Percentiles rank a stretch among this genome's conserved stretches.
These are phyloP conservation scores for Harpegnathos saltator DNA, from an alignment of 1,140 invertebrate genomes.

Conservation along the genomic window DNA sequence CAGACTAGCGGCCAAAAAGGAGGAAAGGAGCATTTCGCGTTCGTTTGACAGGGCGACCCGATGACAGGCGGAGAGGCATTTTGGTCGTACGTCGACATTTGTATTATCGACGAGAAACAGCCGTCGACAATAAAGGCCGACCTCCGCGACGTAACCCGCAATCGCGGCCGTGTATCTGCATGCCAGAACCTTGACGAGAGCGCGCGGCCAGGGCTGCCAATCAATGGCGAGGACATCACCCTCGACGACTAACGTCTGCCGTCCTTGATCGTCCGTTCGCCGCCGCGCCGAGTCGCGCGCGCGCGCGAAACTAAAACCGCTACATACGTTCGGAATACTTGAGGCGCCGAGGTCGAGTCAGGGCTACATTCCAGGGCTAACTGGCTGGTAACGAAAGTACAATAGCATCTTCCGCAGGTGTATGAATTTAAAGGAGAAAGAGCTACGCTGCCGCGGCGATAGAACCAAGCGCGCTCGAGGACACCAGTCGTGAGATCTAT, in stretches of 20 bases:
- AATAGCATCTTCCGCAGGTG: slow-evolving; percentile 21
- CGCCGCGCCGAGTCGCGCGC: slow-evolving; percentile 37
- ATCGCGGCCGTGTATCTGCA: slow-evolving; percentile 51
- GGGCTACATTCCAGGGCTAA: slow-evolving; percentile 53
- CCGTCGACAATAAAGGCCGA: slow-evolving; percentile 42
- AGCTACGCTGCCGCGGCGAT: slow-evolving; percentile 10
- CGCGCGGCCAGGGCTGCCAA: slow-evolving; percentile 79
- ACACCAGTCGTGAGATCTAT: neutral
- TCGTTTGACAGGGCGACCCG: neutral
- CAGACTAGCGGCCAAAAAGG: too few species aligned
- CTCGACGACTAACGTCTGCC: slow-evolving; percentile 74
- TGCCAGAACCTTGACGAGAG: slow-evolving; percentile 68
- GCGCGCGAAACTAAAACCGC: slow-evolving; percentile 46
- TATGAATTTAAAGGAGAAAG: slow-evolving; percentile 56
- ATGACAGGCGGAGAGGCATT: slow-evolving; percentile 19
- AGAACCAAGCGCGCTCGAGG: slow-evolving; percentile 4
- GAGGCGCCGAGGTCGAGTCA: slow-evolving; percentile 48
- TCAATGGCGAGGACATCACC: slow-evolving; percentile 83
- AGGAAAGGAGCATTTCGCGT: neutral
- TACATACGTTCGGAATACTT: slow-evolving; percentile 53
- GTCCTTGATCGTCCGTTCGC: slow-evolving; percentile 73
- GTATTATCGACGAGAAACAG: slow-evolving; percentile 38
- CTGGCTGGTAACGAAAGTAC: slow-evolving; percentile 61
- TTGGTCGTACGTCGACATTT: slow-evolving; percentile 33
- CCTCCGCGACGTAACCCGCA: slow-evolving; percentile 54